Evolutionary conservation across 1,140 invertebrate species (phyloP), one percentile per base, ranked within the genome.

Genomic region (Ceratosolen fusciceps): DNA sequence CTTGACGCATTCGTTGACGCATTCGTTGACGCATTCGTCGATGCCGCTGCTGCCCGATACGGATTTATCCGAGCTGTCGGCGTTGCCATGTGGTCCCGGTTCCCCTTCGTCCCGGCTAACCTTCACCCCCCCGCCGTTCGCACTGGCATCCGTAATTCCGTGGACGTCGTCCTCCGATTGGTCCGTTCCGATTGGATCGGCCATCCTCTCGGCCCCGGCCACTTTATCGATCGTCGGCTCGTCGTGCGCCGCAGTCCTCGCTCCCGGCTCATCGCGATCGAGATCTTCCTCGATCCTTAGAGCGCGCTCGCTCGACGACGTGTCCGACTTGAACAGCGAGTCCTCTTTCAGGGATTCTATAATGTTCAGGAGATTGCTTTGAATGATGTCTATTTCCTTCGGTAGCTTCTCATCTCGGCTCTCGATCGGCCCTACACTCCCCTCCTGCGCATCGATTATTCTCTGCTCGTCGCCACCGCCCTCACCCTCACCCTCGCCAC

Each of bases 401-500:
- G n/a, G n/a, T n/a, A n/a, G n/a, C n/a, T n/a, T n/a, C n/a, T 47
- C 3, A 68, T 5, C 1, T 68, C 24, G 21, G 7, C 24, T n/a
- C 47, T 68, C 14, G 14, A 9, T 29, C 14, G 37, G 5, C 2
- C n/a, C n/a, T n/a, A n/a, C n/a, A n/a, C n/a, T n/a, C n/a, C n/a
- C n/a, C n/a, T n/a, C n/a, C n/a, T n/a, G n/a, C n/a, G n/a, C n/a
- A n/a, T n/a, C n/a, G n/a, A n/a, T 49, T 34, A 37, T 49, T 68
- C n/a, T 72, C 67, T 21, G 60, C 76, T 58, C 29, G 72, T 52
- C 65, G 68, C 31, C n/a, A n/a, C n/a, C n/a, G n/a, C n/a, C n/a
- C n/a, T n/a, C n/a, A n/a, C n/a, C n/a, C n/a, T n/a, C n/a, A n/a
- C n/a, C n/a, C n/a, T n/a, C n/a, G n/a, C n/a, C n/a, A n/a, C n/a